Percentiles rank a stretch among this genome's conserved stretches.
Evolutionary conservation across 1,140 invertebrate species (phyloP).

Genomic region (Neodiprion virginianus): DNA sequence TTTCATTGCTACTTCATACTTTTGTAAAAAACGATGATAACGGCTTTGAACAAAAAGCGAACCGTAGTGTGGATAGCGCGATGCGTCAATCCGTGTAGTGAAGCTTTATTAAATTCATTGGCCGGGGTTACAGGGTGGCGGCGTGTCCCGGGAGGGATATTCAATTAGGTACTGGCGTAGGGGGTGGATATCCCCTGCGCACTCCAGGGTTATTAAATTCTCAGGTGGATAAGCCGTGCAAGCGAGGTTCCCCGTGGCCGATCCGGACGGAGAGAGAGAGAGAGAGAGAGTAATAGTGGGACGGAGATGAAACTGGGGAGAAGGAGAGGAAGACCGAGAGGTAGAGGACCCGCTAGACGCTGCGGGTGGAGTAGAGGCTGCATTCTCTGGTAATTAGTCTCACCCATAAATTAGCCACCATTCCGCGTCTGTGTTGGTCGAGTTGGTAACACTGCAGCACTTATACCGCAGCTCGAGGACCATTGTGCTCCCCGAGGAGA

Average conservation of each 20-base stretch:
- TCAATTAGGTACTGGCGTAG: constrained; percentile 4
- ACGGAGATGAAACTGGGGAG: constrained; percentile 3
- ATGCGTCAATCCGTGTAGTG: too few relatives aligned
- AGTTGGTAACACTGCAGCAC: too few relatives aligned
- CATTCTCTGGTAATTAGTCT: constrained; percentile 58
- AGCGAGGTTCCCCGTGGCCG: neutral
- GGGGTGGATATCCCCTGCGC: neutral
- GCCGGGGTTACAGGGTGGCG: neutral
- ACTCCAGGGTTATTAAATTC: constrained; percentile 11
- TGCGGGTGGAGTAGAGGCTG: constrained; percentile 47
- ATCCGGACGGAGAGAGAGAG: neutral
- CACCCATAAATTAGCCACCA: constrained; percentile 57
- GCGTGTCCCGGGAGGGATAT: neutral
- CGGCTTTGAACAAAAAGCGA: too few relatives aligned
- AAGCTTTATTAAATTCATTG: too few relatives aligned
- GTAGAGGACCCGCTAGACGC: constrained; percentile 34
- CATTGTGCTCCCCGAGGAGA: too few relatives aligned
- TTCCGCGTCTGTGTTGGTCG: constrained; percentile 42
- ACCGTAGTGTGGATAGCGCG: too few relatives aligned
- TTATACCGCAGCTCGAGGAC: too few relatives aligned
- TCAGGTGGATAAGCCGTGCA: constrained; percentile 6
- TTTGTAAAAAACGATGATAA: too few relatives aligned
- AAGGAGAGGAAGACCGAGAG: constrained; percentile 8
- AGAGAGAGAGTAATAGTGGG: constrained; percentile 14
- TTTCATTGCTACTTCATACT: too few relatives aligned